Evolutionary conservation across 1,140 invertebrate genomes (phyloP).

Genomic region (Drosophila virilis): DNA sequence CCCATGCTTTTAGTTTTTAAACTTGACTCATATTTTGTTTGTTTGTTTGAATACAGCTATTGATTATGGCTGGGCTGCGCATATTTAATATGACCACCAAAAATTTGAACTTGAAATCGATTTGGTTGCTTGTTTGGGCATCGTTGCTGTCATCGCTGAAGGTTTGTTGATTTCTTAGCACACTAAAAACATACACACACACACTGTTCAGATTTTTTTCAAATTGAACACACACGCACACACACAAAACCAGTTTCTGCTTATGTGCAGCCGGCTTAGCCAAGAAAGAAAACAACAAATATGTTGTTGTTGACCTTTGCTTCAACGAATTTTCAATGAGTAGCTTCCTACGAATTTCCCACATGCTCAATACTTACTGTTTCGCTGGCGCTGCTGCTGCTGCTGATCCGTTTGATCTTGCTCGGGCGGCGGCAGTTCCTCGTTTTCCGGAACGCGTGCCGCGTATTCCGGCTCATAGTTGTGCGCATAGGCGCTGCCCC

Average conservation of each 20-base stretch:
- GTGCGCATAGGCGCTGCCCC: slow-evolving; percentile 80
- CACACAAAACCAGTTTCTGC: slow-evolving; percentile 62
- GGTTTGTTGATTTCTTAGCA: slow-evolving; percentile 74
- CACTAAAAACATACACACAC: not conserved
- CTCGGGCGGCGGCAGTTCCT: slow-evolving; percentile 62
- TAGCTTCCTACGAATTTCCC: slow-evolving; percentile 10
- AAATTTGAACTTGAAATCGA: slow-evolving; percentile 77
- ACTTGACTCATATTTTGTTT: slow-evolving; percentile 59
- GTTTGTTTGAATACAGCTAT: slow-evolving; percentile 41
- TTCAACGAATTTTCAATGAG: slow-evolving; percentile 30
- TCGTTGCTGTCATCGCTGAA: slow-evolving; percentile 48
- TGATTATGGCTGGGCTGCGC: slow-evolving; percentile 45
- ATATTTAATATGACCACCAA: slow-evolving; percentile 60
- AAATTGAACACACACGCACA: slow-evolving; percentile 22
- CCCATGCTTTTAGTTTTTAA: slow-evolving; percentile 40
- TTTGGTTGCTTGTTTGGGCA: slow-evolving; percentile 62
- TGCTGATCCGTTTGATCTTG: slow-evolving; percentile 17
- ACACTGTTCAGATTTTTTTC: slow-evolving; percentile 8
- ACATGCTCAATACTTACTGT: slow-evolving; percentile 56
- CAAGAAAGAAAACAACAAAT: slow-evolving; percentile 46
- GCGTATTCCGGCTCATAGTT: slow-evolving; percentile 80
- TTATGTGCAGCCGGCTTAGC: slow-evolving; percentile 35
- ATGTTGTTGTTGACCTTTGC: slow-evolving; percentile 73
- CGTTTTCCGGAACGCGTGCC: slow-evolving; percentile 64
- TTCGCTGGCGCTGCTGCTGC: slow-evolving; percentile 12